Evolutionary conservation across 1,140 invertebrate genomes (phyloP).

Genomic region (Trichonephila clavata): DNA sequence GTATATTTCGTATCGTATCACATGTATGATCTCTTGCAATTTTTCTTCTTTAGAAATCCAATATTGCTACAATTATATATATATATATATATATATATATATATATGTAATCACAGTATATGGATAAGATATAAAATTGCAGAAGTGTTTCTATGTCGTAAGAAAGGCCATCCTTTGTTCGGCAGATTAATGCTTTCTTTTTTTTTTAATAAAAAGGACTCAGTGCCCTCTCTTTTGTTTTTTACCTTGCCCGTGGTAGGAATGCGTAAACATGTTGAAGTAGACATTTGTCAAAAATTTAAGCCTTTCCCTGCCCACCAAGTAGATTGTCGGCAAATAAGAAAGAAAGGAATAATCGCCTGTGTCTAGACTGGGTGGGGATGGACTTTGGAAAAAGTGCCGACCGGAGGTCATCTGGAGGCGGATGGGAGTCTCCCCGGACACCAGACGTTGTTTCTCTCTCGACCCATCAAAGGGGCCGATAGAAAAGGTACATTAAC

Average conservation of each 20-base stretch:
- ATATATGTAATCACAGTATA: too few species aligned
- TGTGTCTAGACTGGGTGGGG: slow-evolving; percentile 63
- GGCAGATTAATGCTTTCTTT: not conserved
- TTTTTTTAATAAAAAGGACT: not conserved
- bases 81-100: too few species aligned
- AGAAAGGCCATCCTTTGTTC: not conserved
- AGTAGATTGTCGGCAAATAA: slow-evolving; percentile 23
- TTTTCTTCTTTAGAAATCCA: too few species aligned
- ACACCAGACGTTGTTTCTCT: slow-evolving; percentile 30
- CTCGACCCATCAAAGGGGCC: slow-evolving; percentile 35
- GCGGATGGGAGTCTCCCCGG: slow-evolving; percentile 28
- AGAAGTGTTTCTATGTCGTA: not conserved
- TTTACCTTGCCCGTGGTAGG: not conserved
- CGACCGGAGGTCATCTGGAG: slow-evolving; percentile 58
- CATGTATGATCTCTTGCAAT: too few species aligned
- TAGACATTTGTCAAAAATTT: slow-evolving; percentile 36
- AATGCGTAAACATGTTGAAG: slow-evolving; percentile 19
- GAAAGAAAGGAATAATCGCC: slow-evolving; percentile 43
- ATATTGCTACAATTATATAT: too few species aligned
- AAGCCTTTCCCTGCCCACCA: slow-evolving; percentile 11
- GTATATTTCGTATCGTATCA: too few species aligned
- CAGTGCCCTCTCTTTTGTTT: slow-evolving; percentile 9
- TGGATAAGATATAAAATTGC: not conserved
- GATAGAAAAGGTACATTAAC: slow-evolving; percentile 4
- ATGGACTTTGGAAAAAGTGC: slow-evolving; percentile 42